These are phyloP conservation scores for Caenorhabditis becei DNA, from an alignment of 2,888 invertebrate species.

Conservation along the genomic window DNA sequence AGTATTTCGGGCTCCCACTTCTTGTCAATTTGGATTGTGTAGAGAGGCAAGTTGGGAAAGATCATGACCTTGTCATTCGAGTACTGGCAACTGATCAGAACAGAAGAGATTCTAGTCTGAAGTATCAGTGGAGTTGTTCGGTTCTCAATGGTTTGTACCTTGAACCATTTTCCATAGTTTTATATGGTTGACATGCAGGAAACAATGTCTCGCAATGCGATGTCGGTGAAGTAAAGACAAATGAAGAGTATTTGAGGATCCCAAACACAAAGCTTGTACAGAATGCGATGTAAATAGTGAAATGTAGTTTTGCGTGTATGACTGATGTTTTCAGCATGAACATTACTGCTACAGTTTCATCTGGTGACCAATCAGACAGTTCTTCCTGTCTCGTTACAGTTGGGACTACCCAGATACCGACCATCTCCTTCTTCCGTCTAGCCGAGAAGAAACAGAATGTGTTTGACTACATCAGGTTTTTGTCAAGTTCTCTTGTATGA, in stretches of 20 bases:
- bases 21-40: slow-evolving; percentile 50
- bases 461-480: slow-evolving; percentile 59
- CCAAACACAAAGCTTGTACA: slow-evolving; percentile 27
- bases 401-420: slow-evolving; percentile 42
- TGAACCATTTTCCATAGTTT: background rate
- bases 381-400: slow-evolving; percentile 55
- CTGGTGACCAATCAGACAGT: slow-evolving; percentile 47
- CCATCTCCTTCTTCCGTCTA: slow-evolving; percentile 42
- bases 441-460: slow-evolving; percentile 54
- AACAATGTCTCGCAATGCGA: slow-evolving; percentile 31
- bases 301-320: background rate
- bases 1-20: slow-evolving; percentile 55
- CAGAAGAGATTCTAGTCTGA: slow-evolving; percentile 29
- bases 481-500: background rate
- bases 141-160: slow-evolving; percentile 27
- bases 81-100: slow-evolving; percentile 47
- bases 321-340: slow-evolving; percentile 40
- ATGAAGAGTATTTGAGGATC: slow-evolving; percentile 24
- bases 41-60: slow-evolving; percentile 46
- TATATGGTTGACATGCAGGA: slow-evolving; percentile 10
- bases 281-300: slow-evolving; percentile 23
- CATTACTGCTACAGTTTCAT: slow-evolving; percentile 41
- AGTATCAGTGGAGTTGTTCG: slow-evolving; percentile 43
- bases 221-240: slow-evolving; percentile 10
- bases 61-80: slow-evolving; percentile 36